phyloP scores from a whole-genome alignment of 2,113 vertebrate species.

The Megalops atlanticus region DNA sequence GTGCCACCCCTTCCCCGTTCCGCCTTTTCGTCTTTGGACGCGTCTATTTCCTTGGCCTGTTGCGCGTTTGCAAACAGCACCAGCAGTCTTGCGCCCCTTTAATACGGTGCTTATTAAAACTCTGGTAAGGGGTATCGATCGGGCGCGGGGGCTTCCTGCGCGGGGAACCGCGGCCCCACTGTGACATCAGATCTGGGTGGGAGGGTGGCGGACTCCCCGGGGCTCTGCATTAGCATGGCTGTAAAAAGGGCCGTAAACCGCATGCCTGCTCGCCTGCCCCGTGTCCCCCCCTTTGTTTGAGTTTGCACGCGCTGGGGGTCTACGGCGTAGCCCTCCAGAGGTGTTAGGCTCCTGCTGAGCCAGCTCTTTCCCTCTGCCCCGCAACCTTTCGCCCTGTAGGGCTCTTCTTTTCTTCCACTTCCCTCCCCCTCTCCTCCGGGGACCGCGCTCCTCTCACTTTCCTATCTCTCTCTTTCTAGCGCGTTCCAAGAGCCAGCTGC shows the following conservation, averaged over 20 bases:
- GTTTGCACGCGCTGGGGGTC: conserved; percentile 61
- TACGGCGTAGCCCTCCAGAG: conserved; percentile 63
- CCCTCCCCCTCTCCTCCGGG: conserved; percentile 27
- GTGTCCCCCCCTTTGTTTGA: conserved; percentile 59
- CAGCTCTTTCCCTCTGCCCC: conserved; percentile 56
- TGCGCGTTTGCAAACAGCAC: not conserved
- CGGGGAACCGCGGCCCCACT: conserved; percentile 1
- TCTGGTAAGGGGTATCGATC: conserved; percentile 21
- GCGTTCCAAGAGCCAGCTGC: conserved; percentile 61
- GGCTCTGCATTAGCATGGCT: conserved; percentile 64
- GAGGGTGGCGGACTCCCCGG: conserved; percentile 50
- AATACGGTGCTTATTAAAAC: conserved; percentile 20
- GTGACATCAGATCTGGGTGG: conserved; percentile 51
- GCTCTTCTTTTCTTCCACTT: conserved; percentile 28
- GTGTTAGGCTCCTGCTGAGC: conserved; percentile 65
- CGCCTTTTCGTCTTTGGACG: too few relatives aligned
- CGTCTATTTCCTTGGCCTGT: too few relatives aligned
- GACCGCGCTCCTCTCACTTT: not conserved
- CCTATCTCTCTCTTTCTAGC: conserved; percentile 27
- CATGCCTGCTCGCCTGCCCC: conserved; percentile 38
- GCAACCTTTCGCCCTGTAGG: conserved; percentile 58
- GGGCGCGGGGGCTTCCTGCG: not conserved
- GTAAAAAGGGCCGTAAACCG: conserved; percentile 62
- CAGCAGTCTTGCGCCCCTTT: conserved; percentile 1
- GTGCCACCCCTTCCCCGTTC: not conserved